Evolutionary conservation across 2,888 invertebrate genomes (phyloP), one percentile per base, ranked within the genome.

Genomic region (Philopedon plagiatum): DNA sequence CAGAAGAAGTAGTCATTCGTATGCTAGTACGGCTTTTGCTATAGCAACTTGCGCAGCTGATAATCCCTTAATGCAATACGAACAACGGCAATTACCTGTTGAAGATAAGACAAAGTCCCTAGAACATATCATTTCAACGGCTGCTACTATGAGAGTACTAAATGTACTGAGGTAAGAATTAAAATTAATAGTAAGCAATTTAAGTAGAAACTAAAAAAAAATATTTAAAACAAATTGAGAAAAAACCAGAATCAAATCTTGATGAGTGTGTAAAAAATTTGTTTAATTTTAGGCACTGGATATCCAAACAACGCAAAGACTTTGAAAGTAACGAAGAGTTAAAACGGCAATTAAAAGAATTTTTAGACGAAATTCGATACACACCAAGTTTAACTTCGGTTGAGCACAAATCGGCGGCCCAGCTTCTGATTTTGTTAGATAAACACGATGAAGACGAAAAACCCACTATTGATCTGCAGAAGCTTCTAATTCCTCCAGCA

Each of bases 141-240:
- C 96, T n/a, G 96, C 96, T 65, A 96, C 96, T 0, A 96, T 96
- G 96, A 86, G 97, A 73, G 96, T 96, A 0, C 88, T 97, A 0
- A 96, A 95, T 83, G 96, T 97, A 1, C 87, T 97, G 54, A 90
- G 90, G 90, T 89, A 76, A 73, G 11, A 13, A 39, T 15, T 15
- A 15, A 41, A 41, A 41, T n/a, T n/a, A n/a, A n/a, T n/a, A n/a
- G n/a, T n/a, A n/a, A n/a, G n/a, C n/a, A n/a, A n/a, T n/a, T n/a
- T n/a, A n/a, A n/a, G n/a, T n/a, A n/a, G n/a, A n/a, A n/a, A n/a
- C n/a, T n/a, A n/a, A n/a, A n/a, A n/a, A n/a, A n/a, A n/a, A n/a
- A n/a, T n/a, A n/a, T n/a, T n/a, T n/a, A n/a, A n/a, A n/a, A n/a
- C n/a, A n/a, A n/a, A n/a, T n/a, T n/a, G n/a, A n/a, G n/a, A n/a